Evolutionary conservation across 2,797 vertebrate genomes (phyloP), one percentile per base, ranked within the genome.

Genomic region (Sorex maritimensis): DNA sequence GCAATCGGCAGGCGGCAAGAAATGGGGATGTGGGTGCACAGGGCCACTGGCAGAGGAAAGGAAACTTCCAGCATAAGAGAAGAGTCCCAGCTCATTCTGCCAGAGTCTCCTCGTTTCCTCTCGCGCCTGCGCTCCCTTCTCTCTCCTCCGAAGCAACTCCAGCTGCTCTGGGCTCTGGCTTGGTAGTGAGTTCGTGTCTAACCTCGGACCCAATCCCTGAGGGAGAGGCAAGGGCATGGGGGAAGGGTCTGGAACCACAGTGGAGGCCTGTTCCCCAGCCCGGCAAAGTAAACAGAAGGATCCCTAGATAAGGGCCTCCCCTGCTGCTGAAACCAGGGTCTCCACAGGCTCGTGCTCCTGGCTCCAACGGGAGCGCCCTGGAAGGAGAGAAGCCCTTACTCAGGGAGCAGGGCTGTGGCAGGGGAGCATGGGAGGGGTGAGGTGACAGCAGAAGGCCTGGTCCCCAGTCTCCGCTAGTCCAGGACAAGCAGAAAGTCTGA

Each of bases 101-200:
- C 26, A 86, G 61, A 95, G 89, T 89, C 89, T 91, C 83, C 65
- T 71, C 13, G 71, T 46, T 74, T 77, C 41, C 30, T 88, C 46
- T 74, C 21, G 67, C 5, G 58, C 71, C 72, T 78, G 69, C 69
- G 49, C 67, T 93, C 67, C 78, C 74, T 63, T 21, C 68, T 55
- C 75, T 65, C 74, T 82, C 72, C 82, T 94, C 75, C 72, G 82
- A 88, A 72, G 58, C 88, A 41, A 49, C 93, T 96, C 24, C 97
- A 97, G 97, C 97, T 67, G 91, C 92, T 85, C 71, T 78, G n/a
- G 87, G 5, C 19, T 92, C 93, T 67, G 49, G 73, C 52, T 92
- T 3, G 30, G 75, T 81, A 72, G 21, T 74, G 63, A 91, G 81
- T 41, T 83, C 55, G 69, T 77, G 68, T 88, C 38, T 69, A 78